These are phyloP conservation scores for Callopanchax toddi DNA, from an alignment of 2,113 vertebrate genomes.

Conservation along the genomic window DNA sequence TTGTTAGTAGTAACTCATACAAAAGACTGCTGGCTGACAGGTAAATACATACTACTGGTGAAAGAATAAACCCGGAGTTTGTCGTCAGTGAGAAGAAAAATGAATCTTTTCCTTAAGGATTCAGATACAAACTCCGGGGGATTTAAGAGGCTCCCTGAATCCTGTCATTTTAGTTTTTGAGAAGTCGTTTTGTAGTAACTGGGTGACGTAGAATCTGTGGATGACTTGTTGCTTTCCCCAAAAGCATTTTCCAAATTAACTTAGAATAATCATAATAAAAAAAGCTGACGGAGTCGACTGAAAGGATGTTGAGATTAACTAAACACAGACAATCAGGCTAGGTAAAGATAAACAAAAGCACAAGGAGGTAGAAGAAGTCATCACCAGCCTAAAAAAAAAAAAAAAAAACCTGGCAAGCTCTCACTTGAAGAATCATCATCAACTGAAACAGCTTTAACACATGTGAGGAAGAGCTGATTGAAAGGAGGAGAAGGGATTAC, in stretches of 20 bases:
- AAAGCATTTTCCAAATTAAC: conserved; percentile 40
- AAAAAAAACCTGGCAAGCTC: conserved; percentile 29
- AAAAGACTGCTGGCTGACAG: conserved; percentile 68
- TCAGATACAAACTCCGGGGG: conserved; percentile 16
- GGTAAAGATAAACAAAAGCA: conserved; percentile 47
- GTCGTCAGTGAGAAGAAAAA: conserved; percentile 32
- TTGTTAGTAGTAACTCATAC: conserved; percentile 83
- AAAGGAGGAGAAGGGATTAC: conserved; percentile 35
- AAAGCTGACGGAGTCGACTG: conserved; percentile 7
- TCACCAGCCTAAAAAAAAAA: conserved; percentile 37
- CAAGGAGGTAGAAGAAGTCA: conserved; percentile 71
- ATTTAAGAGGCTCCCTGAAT: conserved; percentile 29
- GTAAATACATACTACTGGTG: conserved; percentile 69
- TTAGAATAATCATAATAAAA: conserved; percentile 9
- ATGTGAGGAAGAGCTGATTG: conserved; percentile 22
- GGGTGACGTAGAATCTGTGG: conserved; percentile 17
- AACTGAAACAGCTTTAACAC: conserved; percentile 22
- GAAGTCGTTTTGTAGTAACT: conserved; percentile 37
- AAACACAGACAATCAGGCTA: conserved; percentile 27
- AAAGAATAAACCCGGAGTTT: conserved; percentile 37
- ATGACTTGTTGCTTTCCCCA: conserved; percentile 20
- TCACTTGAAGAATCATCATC: conserved; percentile 26
- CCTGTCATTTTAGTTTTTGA: conserved; percentile 20
- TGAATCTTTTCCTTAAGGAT: conserved; percentile 40
- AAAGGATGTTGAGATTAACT: conserved; percentile 36